Evolutionary conservation across 2,113 vertebrate species (phyloP), one percentile per base, ranked within the genome.

Genomic region (Chiloscyllium plagiosum): DNA sequence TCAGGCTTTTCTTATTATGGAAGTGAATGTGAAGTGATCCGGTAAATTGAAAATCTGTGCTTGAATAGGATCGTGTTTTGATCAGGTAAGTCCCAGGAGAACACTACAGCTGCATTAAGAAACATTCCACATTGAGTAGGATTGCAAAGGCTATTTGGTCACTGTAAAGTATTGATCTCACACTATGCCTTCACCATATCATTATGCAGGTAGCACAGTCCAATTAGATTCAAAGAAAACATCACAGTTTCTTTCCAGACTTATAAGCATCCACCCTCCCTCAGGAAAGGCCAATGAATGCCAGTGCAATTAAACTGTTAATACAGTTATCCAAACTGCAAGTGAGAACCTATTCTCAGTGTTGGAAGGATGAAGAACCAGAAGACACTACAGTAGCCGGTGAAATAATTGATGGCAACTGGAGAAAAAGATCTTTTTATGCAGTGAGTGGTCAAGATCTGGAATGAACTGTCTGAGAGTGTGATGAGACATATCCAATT

Each of bases 1-100:
- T 94, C 65, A 69, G 33, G 20, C 19, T 94, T 69, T 89, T 15
- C 86, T 6, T 65, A 65, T 69, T 24, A 69, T 69, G 66, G n/a
- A n/a, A 94, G n/a, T 37, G 65, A 68, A 69, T 68, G 92, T 94
- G 92, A 94, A 69, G n/a, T 37, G n/a, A 94, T 68, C 90, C 20
- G n/a, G 65, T 42, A 94, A 94, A 66, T 69, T 69, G n/a, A 42
- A 94, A 94, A 94, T 42, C 61, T 19, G 65, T 24, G n/a, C 12
- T 94, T 94, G 26, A 69, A 42, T 56, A 52, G 26, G 50, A 89
- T 89, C 26, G n/a, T 76, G 52, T 80, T 50, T 56, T 76, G 42
- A 69, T 47, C 33, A 80, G 29, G 4, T 26, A 95, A 70, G 94
- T 76, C 17, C 19, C 6, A 56, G 68, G 86, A 61, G 86, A 29